A percentile compares a stretch with the other conserved stretches of the same genome.
Conservation (phyloP, 2,797 vertebrate genomes). For the Typhlichthys subterraneus region DNA sequence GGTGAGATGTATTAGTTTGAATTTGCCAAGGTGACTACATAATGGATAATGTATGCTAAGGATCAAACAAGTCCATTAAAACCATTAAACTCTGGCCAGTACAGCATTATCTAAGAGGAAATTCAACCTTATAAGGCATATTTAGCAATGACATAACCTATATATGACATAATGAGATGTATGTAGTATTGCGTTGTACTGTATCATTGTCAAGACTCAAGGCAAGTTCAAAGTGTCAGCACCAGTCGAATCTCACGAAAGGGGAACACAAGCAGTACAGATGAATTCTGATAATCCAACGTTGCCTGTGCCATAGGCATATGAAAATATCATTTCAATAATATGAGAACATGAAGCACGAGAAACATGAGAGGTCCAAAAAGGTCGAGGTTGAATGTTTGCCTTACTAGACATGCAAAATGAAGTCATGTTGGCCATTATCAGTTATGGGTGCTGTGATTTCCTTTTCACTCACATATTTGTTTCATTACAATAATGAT, state of each 20-base stretch:
- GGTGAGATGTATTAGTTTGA: too few relatives aligned
- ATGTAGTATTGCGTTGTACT: constrained; percentile 42
- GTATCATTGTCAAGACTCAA: constrained; percentile 54
- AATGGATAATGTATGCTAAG: too few relatives aligned
- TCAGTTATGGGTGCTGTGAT: constrained; percentile 58
- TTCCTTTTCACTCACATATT: constrained; percentile 43
- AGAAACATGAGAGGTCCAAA: constrained; percentile 28
- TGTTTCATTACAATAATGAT: constrained; percentile 45
- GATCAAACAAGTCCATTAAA: too few relatives aligned
- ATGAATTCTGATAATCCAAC: constrained; percentile 62
- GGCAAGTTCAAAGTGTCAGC: constrained; percentile 37
- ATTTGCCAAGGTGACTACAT: too few relatives aligned
- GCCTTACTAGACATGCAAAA: constrained; percentile 61
- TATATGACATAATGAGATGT: constrained; percentile 42
- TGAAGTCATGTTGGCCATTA: constrained; percentile 71
- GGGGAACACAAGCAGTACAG: constrained; percentile 55
- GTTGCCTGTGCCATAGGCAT: constrained; percentile 5
- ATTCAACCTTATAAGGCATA: constrained; percentile 42
- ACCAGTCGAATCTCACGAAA: constrained; percentile 45
- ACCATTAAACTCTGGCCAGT: too few relatives aligned
- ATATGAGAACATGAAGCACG: constrained; percentile 16
- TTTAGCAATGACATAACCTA: constrained; percentile 55
- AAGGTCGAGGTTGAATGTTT: constrained; percentile 38
- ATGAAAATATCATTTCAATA: too few relatives aligned
- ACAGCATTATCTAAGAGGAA: too few relatives aligned